Conservation (phyloP, 1,140 invertebrate species). For the Drosophila takahashii region DNA sequence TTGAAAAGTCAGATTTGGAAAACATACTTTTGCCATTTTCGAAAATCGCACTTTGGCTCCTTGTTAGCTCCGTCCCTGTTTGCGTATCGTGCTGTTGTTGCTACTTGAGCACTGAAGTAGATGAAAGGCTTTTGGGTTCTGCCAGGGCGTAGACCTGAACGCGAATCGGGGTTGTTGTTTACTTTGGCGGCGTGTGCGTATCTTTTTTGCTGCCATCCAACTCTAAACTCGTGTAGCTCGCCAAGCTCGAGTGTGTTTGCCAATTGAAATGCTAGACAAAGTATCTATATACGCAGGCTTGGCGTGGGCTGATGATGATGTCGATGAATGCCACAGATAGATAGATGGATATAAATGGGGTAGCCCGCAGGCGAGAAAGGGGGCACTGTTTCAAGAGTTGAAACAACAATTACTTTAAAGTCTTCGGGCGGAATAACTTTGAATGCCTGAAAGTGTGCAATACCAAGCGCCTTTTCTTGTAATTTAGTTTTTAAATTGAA, state of each 20-base stretch:
- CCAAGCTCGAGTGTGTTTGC: constrained; percentile 71
- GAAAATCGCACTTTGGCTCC: constrained; percentile 72
- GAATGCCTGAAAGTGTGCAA: constrained; percentile 15
- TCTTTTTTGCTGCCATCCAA: constrained; percentile 32
- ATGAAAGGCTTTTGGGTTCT: constrained; percentile 72
- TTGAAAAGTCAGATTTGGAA: constrained; percentile 82
- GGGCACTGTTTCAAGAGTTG: constrained; percentile 25
- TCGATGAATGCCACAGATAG: constrained; percentile 44
- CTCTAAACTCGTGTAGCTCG: constrained; percentile 55
- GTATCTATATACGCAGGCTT: constrained; percentile 64
- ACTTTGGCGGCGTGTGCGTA: constrained; percentile 71
- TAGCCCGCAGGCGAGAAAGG: constrained; percentile 5
- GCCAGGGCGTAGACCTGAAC: constrained; percentile 34
- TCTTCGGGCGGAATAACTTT: background rate
- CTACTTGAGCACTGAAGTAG: constrained; percentile 76
- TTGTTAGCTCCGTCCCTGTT: constrained; percentile 32
- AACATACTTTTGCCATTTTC: constrained; percentile 83
- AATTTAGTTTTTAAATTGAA: too few species aligned
- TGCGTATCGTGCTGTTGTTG: constrained; percentile 68
- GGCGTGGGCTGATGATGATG: constrained; percentile 37
- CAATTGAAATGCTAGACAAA: constrained; percentile 84
- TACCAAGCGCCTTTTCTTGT: background rate
- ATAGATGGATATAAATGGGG: constrained; percentile 29
- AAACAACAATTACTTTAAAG: constrained; percentile 11
- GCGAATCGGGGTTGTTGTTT: constrained; percentile 52